These are phyloP conservation scores for Monodelphis domestica DNA, from an alignment of 2,797 vertebrate species.

Conservation along the genomic window DNA sequence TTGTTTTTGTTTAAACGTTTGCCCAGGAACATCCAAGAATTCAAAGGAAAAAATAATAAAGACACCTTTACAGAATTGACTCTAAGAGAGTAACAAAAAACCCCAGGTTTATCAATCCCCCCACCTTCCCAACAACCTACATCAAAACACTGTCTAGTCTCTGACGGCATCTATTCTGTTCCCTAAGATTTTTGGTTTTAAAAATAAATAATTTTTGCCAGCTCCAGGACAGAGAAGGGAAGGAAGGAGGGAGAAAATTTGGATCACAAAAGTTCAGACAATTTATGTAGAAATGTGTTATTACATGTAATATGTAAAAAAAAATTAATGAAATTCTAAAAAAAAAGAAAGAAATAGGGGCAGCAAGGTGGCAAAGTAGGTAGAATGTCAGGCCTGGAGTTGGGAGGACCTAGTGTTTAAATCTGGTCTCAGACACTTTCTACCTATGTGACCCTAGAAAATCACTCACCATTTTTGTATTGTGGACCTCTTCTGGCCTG, in stretches of 20 bases:
- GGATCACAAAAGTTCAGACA: too few relatives aligned
- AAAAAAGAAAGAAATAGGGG: too few relatives aligned
- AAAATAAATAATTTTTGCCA: not conserved
- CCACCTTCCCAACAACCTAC: not conserved
- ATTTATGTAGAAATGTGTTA: too few relatives aligned
- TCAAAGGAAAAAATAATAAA: not conserved
- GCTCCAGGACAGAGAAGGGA: too few relatives aligned
- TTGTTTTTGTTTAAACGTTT: not conserved
- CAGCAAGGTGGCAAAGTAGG: too few relatives aligned
- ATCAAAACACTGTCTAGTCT: not conserved
- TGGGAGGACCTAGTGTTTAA: too few relatives aligned
- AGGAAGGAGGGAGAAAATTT: too few relatives aligned
- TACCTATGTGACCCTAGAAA: too few relatives aligned
- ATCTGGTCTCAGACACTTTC: too few relatives aligned
- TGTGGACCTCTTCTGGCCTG: not conserved
- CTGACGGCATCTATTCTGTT: not conserved
- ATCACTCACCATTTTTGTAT: not conserved
- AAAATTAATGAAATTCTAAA: too few relatives aligned
- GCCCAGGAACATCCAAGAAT: not conserved
- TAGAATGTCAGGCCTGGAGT: too few relatives aligned
- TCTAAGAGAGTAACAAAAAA: not conserved
- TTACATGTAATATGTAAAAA: too few relatives aligned
- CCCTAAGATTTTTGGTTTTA: not conserved
- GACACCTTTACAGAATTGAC: not conserved
- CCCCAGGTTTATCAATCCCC: not conserved